Conservation (phyloP, 2,888 invertebrate species). For the Hedya salicella region DNA sequence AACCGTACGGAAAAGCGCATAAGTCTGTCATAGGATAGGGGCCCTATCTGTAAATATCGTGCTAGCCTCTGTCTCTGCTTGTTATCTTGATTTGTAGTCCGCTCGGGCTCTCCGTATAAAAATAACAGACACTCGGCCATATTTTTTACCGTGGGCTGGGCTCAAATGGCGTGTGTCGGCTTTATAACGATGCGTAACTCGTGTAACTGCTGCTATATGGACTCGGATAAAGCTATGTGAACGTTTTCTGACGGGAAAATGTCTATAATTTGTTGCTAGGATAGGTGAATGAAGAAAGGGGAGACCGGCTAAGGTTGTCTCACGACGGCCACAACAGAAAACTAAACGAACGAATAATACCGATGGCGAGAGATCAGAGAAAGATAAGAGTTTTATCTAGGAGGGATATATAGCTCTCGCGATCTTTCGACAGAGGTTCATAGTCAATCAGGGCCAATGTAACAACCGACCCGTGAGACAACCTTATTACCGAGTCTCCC, state of each 20-base stretch:
- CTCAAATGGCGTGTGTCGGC: constrained; percentile 66
- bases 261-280: constrained; percentile 8
- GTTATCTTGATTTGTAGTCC: constrained; percentile 80
- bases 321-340: too few species aligned
- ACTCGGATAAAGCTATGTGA: constrained; percentile 24
- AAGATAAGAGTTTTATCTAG: too few species aligned
- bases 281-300: too few species aligned
- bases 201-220: constrained; percentile 37
- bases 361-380: too few species aligned
- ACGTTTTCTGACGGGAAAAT: constrained; percentile 33
- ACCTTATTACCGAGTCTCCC: too few species aligned
- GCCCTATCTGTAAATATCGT: constrained; percentile 68
- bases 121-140: constrained; percentile 63
- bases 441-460: too few species aligned
- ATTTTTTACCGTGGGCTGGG: constrained; percentile 48
- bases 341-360: too few species aligned
- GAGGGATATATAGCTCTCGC: too few species aligned
- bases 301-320: too few species aligned
- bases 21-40: constrained; percentile 45
- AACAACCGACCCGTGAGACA: too few species aligned
- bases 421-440: too few species aligned
- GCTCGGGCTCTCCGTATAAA: constrained; percentile 70
- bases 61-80: constrained; percentile 68
- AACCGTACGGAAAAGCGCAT: constrained; percentile 12
- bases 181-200: constrained; percentile 59